A percentile compares a stretch with the other conserved stretches of the same genome.
Conservation (phyloP, 2,113 vertebrate species). For the Felis chaus region DNA sequence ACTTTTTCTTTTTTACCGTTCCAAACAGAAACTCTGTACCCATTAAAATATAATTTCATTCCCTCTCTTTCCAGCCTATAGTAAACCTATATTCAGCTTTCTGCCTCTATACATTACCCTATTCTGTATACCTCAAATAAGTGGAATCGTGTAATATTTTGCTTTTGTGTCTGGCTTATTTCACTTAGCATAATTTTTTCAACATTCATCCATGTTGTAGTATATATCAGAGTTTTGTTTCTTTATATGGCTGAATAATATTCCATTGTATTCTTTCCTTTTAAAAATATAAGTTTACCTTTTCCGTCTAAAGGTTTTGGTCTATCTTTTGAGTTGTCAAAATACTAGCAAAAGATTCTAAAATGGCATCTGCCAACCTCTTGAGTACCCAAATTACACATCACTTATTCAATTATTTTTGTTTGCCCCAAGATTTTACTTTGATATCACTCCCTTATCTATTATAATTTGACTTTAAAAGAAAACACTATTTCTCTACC, state of each 20-base stretch:
- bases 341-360: not conserved
- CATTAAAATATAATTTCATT: not conserved
- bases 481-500: not conserved
- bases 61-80: not conserved
- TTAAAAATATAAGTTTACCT: not conserved
- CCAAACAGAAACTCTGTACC: not conserved
- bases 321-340: not conserved
- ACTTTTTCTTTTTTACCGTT: not conserved
- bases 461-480: not conserved
- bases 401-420: not conserved
- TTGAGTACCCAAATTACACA: not conserved
- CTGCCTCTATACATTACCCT: not conserved
- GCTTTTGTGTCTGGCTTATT: not conserved
- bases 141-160: not conserved
- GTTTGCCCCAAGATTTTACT: not conserved
- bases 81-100: not conserved
- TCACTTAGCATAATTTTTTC: not conserved
- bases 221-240: not conserved
- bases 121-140: not conserved
- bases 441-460: not conserved
- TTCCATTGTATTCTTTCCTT: not conserved
- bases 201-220: not conserved
- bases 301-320: not conserved
- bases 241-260: not conserved
- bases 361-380: not conserved